phyloP scores from a whole-genome alignment of 2,113 vertebrate species.

The Corvus cornix region DNA sequence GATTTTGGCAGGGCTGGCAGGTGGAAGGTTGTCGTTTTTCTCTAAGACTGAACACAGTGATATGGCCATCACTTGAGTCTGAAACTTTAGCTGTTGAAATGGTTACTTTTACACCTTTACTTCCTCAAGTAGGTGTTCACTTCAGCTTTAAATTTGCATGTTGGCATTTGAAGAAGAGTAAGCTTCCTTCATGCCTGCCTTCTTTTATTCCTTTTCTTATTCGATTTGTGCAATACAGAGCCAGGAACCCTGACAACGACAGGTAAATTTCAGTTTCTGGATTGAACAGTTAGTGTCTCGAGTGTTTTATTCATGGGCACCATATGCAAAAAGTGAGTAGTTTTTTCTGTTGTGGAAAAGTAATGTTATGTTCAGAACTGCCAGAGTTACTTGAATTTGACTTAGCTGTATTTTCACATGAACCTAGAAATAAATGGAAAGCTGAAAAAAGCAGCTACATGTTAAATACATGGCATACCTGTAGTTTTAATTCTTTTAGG shows the following conservation, averaged over 20 bases:
- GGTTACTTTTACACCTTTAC: neutral
- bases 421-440: constrained; percentile 69
- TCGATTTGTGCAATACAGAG: neutral
- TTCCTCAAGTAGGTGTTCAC: neutral
- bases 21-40: neutral
- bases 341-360: constrained; percentile 72
- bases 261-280: constrained; percentile 27
- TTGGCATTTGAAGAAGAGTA: neutral
- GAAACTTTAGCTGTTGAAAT: neutral
- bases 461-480: constrained; percentile 89
- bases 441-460: constrained; percentile 81
- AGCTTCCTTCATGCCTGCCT: neutral
- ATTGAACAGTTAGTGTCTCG: constrained; percentile 9
- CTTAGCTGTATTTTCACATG: constrained; percentile 71
- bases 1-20: neutral
- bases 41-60: neutral
- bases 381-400: constrained; percentile 80
- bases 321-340: constrained; percentile 50
- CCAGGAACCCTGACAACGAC: neutral
- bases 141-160: neutral
- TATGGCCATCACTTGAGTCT: neutral
- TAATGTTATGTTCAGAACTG: constrained; percentile 83
- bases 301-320: constrained; percentile 57
- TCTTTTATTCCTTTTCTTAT: neutral
- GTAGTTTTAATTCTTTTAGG: constrained; percentile 87